Evolutionary conservation across 2,113 vertebrate genomes (phyloP).

Genomic region (Chinchilla lanigera): DNA sequence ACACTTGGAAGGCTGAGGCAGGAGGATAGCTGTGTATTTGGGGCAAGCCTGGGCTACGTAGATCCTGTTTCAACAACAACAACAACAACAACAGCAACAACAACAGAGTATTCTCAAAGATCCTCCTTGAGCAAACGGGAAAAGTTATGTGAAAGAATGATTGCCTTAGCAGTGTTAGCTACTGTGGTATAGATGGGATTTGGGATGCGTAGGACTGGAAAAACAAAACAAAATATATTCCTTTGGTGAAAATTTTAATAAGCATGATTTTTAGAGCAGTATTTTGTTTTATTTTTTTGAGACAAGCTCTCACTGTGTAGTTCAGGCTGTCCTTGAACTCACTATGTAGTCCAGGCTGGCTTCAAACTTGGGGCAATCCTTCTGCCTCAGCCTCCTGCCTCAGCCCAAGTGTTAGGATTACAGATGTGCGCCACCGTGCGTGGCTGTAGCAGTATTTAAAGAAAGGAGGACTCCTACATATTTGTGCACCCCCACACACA

Average conservation of each 20-base stretch:
- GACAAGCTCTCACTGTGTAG: background rate
- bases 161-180: background rate
- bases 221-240: background rate
- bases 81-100: background rate
- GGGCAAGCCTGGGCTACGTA: background rate
- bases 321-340: no score
- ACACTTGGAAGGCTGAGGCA: background rate
- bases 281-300: background rate
- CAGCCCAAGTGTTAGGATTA: background rate
- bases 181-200: background rate
- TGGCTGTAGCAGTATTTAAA: background rate
- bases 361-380: no score
- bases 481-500: no score
- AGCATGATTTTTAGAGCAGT: slow-evolving; percentile 1
- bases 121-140: background rate
- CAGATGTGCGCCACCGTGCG: background rate
- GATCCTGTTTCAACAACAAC: background rate
- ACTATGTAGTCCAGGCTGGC: background rate
- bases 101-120: background rate
- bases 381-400: no score
- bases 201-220: background rate
- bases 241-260: background rate
- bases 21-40: background rate
- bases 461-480: background rate
- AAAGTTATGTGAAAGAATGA: background rate